These are phyloP conservation scores for Andricus curvator DNA, from an alignment of 2,888 invertebrate genomes.

Conservation along the genomic window DNA sequence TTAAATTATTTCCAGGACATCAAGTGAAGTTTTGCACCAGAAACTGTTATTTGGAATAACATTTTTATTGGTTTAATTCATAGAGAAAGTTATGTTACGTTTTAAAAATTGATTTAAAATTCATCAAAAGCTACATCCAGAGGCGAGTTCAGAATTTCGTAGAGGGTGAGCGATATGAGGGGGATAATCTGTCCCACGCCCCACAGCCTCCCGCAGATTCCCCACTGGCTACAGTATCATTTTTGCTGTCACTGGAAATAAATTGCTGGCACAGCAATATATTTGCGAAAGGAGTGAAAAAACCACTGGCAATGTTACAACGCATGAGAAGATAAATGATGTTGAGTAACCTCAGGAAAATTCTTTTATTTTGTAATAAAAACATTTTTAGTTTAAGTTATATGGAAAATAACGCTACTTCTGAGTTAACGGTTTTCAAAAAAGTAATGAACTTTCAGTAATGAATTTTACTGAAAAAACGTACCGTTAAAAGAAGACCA, in stretches of 20 bases:
- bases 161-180: neutral
- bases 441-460: neutral
- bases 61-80: neutral
- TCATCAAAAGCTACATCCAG: neutral
- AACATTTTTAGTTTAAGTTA: neutral
- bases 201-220: neutral
- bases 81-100: neutral
- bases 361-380: neutral
- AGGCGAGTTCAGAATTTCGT: neutral
- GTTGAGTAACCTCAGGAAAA: neutral
- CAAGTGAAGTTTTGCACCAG: neutral
- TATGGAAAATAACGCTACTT: neutral
- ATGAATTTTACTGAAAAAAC: neutral
- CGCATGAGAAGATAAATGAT: conserved; percentile 17
- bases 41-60: too few species aligned
- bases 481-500: neutral
- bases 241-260: conserved; percentile 37
- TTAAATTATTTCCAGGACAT: too few species aligned
- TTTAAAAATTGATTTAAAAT: neutral
- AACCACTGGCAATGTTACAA: conserved; percentile 36
- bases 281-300: conserved; percentile 29
- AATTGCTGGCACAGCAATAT: conserved; percentile 28
- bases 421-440: neutral
- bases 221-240: conserved; percentile 1
- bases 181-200: neutral